A percentile compares a stretch with the other conserved stretches of the same genome.
These are phyloP conservation scores for Eupithecia pulchellata DNA, from an alignment of 2,888 invertebrate genomes.

Conservation along the genomic window DNA sequence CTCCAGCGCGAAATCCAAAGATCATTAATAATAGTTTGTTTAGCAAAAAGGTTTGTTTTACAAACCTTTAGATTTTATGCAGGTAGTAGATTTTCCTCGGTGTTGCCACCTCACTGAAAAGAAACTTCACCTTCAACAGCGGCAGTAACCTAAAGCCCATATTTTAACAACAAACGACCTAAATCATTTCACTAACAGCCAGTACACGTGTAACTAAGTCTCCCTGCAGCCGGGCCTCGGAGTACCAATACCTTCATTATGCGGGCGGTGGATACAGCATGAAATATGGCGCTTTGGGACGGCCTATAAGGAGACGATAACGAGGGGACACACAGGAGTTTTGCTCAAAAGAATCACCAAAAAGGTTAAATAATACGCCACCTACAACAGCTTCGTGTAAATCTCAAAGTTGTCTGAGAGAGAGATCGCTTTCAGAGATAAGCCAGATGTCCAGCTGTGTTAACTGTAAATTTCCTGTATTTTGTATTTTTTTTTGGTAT, in stretches of 20 bases:
- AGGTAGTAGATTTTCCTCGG: neutral
- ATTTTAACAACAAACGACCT: conserved; percentile 3
- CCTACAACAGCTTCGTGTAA: too few species aligned
- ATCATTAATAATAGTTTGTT: neutral
- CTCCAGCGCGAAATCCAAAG: neutral
- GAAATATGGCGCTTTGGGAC: conserved; percentile 68
- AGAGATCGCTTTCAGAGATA: too few species aligned
- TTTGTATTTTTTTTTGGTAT: too few species aligned
- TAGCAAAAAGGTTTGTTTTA: too few species aligned
- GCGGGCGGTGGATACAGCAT: conserved; percentile 59
- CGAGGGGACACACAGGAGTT: conserved; percentile 46
- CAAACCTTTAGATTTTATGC: neutral
- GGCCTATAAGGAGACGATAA: conserved; percentile 60
- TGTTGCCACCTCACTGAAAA: neutral
- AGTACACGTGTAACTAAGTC: conserved; percentile 51
- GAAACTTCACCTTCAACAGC: neutral
- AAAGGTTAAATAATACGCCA: neutral
- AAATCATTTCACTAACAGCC: conserved; percentile 13
- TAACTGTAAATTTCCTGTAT: too few species aligned
- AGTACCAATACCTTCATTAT: conserved; percentile 66
- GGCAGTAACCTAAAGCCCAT: neutral
- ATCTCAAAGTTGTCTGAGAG: too few species aligned
- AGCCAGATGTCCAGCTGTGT: too few species aligned
- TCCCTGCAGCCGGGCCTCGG: conserved; percentile 35
- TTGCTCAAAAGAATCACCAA: neutral